Evolutionary conservation across 2,888 invertebrate species (phyloP).

Genomic region (Metallyticus violacea): DNA sequence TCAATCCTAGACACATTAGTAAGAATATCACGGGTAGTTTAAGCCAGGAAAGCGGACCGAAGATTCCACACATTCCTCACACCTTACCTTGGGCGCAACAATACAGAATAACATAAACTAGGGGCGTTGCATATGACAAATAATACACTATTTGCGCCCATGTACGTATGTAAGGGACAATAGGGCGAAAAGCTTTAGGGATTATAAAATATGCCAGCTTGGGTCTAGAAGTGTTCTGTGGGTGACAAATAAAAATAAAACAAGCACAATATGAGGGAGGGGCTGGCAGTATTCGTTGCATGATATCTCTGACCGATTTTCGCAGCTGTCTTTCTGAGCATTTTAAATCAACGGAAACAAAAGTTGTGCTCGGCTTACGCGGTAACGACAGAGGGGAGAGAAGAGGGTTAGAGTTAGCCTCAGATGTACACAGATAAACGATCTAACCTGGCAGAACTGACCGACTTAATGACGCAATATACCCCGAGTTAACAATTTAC

Average conservation of each 20-base stretch:
- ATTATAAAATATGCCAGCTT: too few species aligned
- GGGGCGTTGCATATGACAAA: not conserved
- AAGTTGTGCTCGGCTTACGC: not conserved
- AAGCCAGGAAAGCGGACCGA: not conserved
- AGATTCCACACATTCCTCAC: not conserved
- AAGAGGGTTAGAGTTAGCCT: not conserved
- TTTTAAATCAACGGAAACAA: slow-evolving; percentile 22
- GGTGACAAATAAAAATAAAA: not conserved
- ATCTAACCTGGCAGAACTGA: not conserved
- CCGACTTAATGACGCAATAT: not conserved
- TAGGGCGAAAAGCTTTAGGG: not conserved
- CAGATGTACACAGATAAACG: slow-evolving; percentile 7
- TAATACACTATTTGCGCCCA: not conserved
- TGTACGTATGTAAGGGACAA: not conserved
- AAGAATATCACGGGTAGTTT: too few species aligned
- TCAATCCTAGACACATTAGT: too few species aligned
- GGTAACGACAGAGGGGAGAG: not conserved
- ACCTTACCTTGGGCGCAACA: not conserved
- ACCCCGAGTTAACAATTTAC: not conserved
- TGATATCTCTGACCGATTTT: slow-evolving; percentile 31
- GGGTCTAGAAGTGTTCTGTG: not conserved
- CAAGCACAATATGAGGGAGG: not conserved
- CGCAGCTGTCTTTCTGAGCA: slow-evolving; percentile 15
- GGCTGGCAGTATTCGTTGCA: not conserved
- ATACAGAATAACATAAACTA: not conserved